Percentiles rank a stretch among this genome's conserved stretches.
Evolutionary conservation across 2,888 invertebrate genomes (phyloP).

Genomic region (Sinelater perroti): DNA sequence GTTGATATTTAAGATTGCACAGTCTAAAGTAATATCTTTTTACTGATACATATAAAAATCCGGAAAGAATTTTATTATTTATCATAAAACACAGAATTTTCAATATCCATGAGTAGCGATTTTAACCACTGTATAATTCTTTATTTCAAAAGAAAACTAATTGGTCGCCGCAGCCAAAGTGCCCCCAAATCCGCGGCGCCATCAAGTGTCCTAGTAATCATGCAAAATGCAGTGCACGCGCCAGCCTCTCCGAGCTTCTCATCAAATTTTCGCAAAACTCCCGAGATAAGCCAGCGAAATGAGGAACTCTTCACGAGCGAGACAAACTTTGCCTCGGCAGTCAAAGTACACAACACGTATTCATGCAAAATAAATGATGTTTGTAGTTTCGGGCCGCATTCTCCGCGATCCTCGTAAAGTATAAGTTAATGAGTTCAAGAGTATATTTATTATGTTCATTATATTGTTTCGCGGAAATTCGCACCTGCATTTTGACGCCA

Average conservation of each 20-base stretch:
- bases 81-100: too few species aligned
- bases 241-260: conserved; percentile 38
- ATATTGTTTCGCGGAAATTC: conserved; percentile 29
- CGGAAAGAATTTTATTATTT: too few species aligned
- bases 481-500: conserved; percentile 14
- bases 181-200: not conserved
- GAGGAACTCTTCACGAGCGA: conserved; percentile 38
- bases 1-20: too few species aligned
- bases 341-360: conserved; percentile 45
- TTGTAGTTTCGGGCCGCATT: conserved; percentile 38
- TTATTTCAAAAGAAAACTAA: too few species aligned
- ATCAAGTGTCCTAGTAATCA: conserved; percentile 32
- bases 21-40: too few species aligned
- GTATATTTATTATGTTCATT: conserved; percentile 45
- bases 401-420: conserved; percentile 43
- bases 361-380: conserved; percentile 50
- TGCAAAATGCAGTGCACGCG: conserved; percentile 42
- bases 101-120: too few species aligned
- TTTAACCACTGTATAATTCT: too few species aligned
- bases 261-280: conserved; percentile 47
- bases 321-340: conserved; percentile 40
- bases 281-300: conserved; percentile 42
- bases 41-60: too few species aligned
- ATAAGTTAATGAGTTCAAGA: conserved; percentile 46
- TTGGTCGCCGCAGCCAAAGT: conserved; percentile 10